Evolutionary conservation across 1,140 invertebrate species (phyloP).

Genomic region (Calycopis cecrops): DNA sequence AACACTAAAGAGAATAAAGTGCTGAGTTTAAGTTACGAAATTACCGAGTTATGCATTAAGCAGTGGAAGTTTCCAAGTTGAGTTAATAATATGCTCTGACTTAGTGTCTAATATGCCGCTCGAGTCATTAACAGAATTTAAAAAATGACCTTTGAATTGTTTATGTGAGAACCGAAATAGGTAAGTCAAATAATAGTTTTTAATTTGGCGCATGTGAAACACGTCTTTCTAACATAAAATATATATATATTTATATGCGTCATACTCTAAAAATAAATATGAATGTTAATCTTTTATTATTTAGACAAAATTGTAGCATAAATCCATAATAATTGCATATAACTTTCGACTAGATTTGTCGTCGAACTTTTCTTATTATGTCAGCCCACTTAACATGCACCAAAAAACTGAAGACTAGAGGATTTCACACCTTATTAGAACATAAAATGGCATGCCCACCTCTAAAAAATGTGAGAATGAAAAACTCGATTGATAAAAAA

Average conservation of each 20-base stretch:
- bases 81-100: not conserved
- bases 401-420: too few species aligned
- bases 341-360: too few species aligned
- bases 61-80: not conserved
- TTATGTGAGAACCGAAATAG: not conserved
- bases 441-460: too few species aligned
- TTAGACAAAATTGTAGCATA: too few species aligned
- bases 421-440: too few species aligned
- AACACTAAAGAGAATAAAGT: too few species aligned
- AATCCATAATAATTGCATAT: too few species aligned
- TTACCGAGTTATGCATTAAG: not conserved
- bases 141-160: not conserved
- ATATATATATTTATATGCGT: not conserved
- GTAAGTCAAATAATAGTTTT: not conserved
- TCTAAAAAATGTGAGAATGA: too few species aligned
- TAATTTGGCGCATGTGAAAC: not conserved
- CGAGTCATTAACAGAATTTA: not conserved
- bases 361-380: too few species aligned
- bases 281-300: too few species aligned
- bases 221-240: not conserved
- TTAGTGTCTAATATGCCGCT: not conserved
- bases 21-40: conserved; percentile 3
- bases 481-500: too few species aligned
- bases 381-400: too few species aligned
- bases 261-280: conserved; percentile 2